phyloP scores from a whole-genome alignment of 2,113 vertebrate genomes.

The Amphilophus citrinellus region DNA sequence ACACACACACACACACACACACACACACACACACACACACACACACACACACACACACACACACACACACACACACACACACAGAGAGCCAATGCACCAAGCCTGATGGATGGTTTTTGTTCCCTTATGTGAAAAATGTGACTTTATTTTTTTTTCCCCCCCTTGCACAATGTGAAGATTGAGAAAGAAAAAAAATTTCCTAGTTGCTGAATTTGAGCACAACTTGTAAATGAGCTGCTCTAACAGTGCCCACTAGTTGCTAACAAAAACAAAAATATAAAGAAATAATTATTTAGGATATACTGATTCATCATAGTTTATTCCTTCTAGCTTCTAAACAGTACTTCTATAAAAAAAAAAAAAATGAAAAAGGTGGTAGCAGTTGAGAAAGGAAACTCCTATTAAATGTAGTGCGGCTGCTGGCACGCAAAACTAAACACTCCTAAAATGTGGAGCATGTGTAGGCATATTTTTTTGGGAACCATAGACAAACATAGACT shows the following conservation, averaged over 20 bases:
- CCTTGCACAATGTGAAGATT: slow-evolving; percentile 13
- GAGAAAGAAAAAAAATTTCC: background rate
- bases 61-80: no score
- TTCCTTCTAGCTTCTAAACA: background rate
- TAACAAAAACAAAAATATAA: background rate
- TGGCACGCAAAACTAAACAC: slow-evolving; percentile 75
- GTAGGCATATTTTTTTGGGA: slow-evolving; percentile 74
- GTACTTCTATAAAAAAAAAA: background rate
- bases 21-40: no score
- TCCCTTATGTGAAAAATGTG: slow-evolving; percentile 53
- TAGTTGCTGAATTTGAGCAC: background rate
- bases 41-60: no score
- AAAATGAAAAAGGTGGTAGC: slow-evolving; percentile 15
- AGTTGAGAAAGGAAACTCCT: slow-evolving; percentile 64
- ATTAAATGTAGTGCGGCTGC: slow-evolving; percentile 58
- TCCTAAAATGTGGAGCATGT: slow-evolving; percentile 80
- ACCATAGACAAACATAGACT: slow-evolving; percentile 72
- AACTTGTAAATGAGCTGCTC: background rate
- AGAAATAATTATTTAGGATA: background rate
- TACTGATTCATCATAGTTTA: background rate
- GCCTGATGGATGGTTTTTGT: slow-evolving; percentile 40
- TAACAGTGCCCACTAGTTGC: background rate
- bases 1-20: no score
- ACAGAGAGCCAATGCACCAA: slow-evolving; percentile 1
- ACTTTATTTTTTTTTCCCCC: slow-evolving; percentile 41